phyloP scores from a whole-genome alignment of 2,888 invertebrate genomes.

The Sinotaia quadrata region DNA sequence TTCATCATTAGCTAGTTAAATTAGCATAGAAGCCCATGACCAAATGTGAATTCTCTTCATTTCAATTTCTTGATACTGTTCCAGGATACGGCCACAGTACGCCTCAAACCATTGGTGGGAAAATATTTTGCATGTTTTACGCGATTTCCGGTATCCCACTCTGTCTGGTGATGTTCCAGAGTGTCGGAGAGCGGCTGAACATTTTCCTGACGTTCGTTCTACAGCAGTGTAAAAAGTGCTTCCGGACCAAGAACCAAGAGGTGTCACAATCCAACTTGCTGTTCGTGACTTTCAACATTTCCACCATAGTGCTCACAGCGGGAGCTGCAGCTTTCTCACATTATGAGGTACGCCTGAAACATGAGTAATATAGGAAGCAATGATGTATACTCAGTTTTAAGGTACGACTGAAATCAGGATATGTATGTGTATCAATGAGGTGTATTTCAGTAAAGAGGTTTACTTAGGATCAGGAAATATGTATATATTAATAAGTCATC shows the following conservation, averaged over 20 bases:
- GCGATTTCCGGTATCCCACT: slow-evolving; percentile 92
- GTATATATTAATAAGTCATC: too few species aligned
- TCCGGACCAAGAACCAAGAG: slow-evolving; percentile 81
- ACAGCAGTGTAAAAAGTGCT: slow-evolving; percentile 86
- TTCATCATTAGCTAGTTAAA: too few species aligned
- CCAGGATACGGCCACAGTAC: slow-evolving; percentile 98
- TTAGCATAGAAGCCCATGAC: too few species aligned
- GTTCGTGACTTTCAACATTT: slow-evolving; percentile 82
- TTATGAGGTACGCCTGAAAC: slow-evolving; percentile 78
- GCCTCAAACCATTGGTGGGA: slow-evolving; percentile 95
- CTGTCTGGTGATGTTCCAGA: slow-evolving; percentile 98
- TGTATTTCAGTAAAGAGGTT: too few species aligned
- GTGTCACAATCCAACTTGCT: slow-evolving; percentile 96
- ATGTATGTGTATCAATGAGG: too few species aligned
- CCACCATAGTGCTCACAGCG: slow-evolving; percentile 92
- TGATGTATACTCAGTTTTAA: too few species aligned
- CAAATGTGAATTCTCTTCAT: too few species aligned
- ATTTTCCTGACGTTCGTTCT: slow-evolving; percentile 97
- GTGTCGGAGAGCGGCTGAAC: slow-evolving; percentile 97
- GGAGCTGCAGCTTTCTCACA: slow-evolving; percentile 95
- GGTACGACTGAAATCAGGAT: too few species aligned
- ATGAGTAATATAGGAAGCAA: too few species aligned
- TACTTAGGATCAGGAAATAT: too few species aligned
- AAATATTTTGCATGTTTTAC: slow-evolving; percentile 94
- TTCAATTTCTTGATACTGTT: too few species aligned